These are phyloP conservation scores for Protobothrops flavoviridis DNA, from an alignment of 2,113 vertebrate species.

Conservation along the genomic window DNA sequence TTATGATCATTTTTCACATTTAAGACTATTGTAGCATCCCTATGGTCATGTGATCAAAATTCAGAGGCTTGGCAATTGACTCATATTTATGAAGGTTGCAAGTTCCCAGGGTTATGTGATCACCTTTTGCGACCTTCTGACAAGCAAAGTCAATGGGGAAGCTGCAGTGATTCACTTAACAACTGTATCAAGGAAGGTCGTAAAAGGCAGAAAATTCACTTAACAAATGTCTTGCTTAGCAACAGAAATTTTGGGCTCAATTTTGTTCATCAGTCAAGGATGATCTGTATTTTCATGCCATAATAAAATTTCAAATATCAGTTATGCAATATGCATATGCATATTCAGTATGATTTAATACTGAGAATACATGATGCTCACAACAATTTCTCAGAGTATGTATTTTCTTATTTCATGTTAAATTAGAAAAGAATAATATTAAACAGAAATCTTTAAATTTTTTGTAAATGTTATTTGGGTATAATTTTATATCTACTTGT, in stretches of 20 bases:
- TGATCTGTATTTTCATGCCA: neutral
- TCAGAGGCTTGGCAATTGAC: neutral
- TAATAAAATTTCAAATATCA: neutral
- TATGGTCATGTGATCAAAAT: neutral
- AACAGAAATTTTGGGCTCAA: neutral
- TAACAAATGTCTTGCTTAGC: neutral
- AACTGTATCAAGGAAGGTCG: neutral
- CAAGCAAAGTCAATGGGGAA: neutral
- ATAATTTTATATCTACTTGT: constrained; percentile 36
- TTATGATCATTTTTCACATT: neutral
- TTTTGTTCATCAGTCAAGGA: neutral
- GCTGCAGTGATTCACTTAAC: neutral
- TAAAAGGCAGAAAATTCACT: neutral
- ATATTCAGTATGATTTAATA: neutral
- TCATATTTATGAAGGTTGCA: neutral
- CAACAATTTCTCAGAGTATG: neutral
- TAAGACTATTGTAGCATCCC: neutral
- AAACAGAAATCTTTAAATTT: neutral
- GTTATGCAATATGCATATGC: neutral
- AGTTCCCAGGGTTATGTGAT: neutral
- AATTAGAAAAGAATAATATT: neutral
- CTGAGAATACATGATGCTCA: neutral
- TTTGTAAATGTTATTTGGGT: constrained; percentile 50
- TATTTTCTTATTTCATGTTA: neutral
- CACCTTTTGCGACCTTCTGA: neutral